These are phyloP conservation scores for Nicator chloris DNA, from an alignment of 2,113 vertebrate genomes.

Conservation along the genomic window DNA sequence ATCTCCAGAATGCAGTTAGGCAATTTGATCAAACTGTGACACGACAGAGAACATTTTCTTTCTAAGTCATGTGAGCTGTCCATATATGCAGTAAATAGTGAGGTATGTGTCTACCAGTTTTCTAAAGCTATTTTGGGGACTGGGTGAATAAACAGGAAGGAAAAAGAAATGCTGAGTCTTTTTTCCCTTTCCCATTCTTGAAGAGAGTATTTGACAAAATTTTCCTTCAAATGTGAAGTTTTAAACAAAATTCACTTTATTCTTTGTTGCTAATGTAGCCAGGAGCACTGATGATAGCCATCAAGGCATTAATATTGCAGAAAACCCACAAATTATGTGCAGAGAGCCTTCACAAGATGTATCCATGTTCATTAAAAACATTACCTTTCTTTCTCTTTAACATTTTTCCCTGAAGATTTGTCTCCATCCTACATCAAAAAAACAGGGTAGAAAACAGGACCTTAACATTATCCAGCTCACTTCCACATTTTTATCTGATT, in stretches of 20 bases:
- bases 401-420: background rate
- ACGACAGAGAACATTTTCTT: background rate
- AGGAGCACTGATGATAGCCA: background rate
- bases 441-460: background rate
- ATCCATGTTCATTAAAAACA: background rate
- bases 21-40: background rate
- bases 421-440: background rate
- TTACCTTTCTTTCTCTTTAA: background rate
- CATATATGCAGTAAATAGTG: background rate
- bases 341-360: background rate
- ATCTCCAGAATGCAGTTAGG: background rate
- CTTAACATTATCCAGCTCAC: background rate
- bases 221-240: background rate
- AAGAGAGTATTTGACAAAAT: background rate
- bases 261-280: background rate
- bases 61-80: background rate
- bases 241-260: background rate
- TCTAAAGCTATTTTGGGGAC: background rate
- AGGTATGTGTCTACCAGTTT: background rate
- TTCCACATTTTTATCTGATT: slow-evolving; percentile 34
- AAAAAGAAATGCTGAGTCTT: background rate
- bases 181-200: background rate
- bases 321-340: background rate
- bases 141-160: background rate
- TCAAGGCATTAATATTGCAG: background rate